These are phyloP conservation scores for Callionymus lyra DNA, from an alignment of 2,113 vertebrate species.

Conservation along the genomic window DNA sequence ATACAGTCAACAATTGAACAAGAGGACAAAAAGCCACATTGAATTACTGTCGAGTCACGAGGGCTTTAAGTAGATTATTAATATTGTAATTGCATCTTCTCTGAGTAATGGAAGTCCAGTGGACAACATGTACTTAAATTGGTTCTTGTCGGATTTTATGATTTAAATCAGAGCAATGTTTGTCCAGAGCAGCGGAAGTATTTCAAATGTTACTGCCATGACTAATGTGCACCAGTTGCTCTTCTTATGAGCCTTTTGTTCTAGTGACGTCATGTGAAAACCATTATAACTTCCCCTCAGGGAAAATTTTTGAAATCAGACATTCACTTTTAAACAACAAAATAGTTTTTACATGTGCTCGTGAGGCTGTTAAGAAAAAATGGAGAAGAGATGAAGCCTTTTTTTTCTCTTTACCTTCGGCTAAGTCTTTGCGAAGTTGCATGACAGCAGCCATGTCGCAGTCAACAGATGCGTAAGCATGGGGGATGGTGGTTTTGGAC, in stretches of 20 bases:
- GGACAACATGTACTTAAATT: no score
- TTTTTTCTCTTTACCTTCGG: constrained; percentile 68
- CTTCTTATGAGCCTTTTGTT: constrained; percentile 11
- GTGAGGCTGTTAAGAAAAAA: no score
- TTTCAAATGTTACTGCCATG: constrained; percentile 2
- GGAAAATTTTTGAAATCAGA: constrained; percentile 8
- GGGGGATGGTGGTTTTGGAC: constrained; percentile 89
- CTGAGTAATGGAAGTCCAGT: no score
- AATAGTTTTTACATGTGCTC: not conserved
- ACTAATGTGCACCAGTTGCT: constrained; percentile 6
- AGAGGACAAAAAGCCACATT: no score
- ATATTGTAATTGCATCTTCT: no score
- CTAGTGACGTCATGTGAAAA: constrained; percentile 28
- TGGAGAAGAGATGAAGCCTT: no score
- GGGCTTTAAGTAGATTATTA: no score
- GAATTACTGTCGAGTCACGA: no score
- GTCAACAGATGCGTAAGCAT: constrained; percentile 82
- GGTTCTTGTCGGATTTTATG: no score
- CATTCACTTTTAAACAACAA: constrained; percentile 1
- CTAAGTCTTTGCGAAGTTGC: constrained; percentile 74
- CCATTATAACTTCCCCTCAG: constrained; percentile 29
- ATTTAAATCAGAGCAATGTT: not conserved
- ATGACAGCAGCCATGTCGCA: constrained; percentile 84
- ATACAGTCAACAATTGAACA: no score
- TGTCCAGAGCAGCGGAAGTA: not conserved